phyloP scores from a whole-genome alignment of 2,888 invertebrate genomes.

The Ennomos erosarius region DNA sequence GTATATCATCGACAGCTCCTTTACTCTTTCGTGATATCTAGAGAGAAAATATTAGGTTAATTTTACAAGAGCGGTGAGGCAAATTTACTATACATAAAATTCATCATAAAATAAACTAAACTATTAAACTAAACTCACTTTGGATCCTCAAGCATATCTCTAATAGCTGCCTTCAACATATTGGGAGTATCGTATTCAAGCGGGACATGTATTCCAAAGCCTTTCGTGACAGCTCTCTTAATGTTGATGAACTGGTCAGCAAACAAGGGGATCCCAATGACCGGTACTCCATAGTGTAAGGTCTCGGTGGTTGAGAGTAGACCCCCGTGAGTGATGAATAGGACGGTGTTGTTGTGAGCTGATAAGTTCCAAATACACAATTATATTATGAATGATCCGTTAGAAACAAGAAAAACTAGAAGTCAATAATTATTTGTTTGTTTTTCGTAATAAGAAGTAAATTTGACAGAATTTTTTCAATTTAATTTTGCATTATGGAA shows the following conservation, averaged over 20 bases:
- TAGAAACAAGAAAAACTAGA: too few species aligned
- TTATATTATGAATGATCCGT: too few species aligned
- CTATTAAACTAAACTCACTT: slow-evolving; percentile 38
- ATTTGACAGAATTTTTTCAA: too few species aligned
- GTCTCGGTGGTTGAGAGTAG: slow-evolving; percentile 69
- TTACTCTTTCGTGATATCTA: slow-evolving; percentile 58
- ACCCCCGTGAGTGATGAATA: slow-evolving; percentile 74
- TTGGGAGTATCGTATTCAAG: slow-evolving; percentile 52
- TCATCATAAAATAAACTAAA: too few species aligned
- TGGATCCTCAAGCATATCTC: slow-evolving; percentile 52
- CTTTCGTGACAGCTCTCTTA: slow-evolving; percentile 55
- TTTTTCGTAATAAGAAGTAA: too few species aligned
- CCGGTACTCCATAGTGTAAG: slow-evolving; percentile 67
- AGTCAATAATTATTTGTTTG: too few species aligned
- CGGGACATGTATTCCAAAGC: slow-evolving; percentile 51
- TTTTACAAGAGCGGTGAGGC: too few species aligned
- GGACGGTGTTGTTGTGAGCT: slow-evolving; percentile 63
- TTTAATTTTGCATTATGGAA: too few species aligned
- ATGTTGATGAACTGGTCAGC: slow-evolving; percentile 68
- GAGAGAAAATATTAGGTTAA: too few species aligned
- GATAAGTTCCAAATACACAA: too few species aligned
- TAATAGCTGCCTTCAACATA: slow-evolving; percentile 52
- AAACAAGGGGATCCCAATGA: slow-evolving; percentile 65
- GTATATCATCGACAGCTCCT: slow-evolving; percentile 57
- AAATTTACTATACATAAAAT: too few species aligned